Evolutionary conservation across 1,140 invertebrate species (phyloP), one percentile per base, ranked within the genome.

Genomic region (Ctenoplectra terminalis): DNA sequence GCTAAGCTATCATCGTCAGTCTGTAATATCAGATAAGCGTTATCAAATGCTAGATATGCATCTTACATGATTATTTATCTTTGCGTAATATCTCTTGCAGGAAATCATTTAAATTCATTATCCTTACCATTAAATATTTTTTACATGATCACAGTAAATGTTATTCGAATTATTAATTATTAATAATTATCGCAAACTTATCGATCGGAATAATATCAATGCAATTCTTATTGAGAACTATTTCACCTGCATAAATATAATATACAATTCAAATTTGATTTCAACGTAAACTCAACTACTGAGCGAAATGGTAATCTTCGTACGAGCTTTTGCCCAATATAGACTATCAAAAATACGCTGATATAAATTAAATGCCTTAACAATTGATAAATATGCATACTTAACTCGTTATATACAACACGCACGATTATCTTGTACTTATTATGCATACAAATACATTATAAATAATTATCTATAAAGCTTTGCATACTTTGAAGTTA

Each of bases 1-100:
- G 60, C 60, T 63, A 76, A 84, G 77, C 80, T 87, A 89, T 80
- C 69, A 60, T 86, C 60, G 58, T 89, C 87, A 89, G 88, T 89
- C 85, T 88, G 69, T 88, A 72, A 76, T 69, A 23, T 78, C 50
- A 70, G 56, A 78, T 82, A 61, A 81, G 56, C 73, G 60, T 60
- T 63, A 80, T 69, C 70, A 58, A 58, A 56, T 82, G 40, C 58
- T 66, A 85, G 63, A 86, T 86, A 82, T 77, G 72, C 58, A 85
- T 17, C 40, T 58, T 72, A 75, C 23, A 46, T 37, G n/a, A 58
- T 26, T 58, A 20, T 72, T 78, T 50, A 52, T 64, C 46, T 74
- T 70, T 37, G n/a, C 31, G 50, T 34, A 60, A 56, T 34, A 80
- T 34, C 31, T 15, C 40, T 37, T 48, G 9, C 43, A 52, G 74